Evolutionary conservation across 2,888 invertebrate species (phyloP), one percentile per base, ranked within the genome.

Genomic region (Caenorhabditis virilis): DNA sequence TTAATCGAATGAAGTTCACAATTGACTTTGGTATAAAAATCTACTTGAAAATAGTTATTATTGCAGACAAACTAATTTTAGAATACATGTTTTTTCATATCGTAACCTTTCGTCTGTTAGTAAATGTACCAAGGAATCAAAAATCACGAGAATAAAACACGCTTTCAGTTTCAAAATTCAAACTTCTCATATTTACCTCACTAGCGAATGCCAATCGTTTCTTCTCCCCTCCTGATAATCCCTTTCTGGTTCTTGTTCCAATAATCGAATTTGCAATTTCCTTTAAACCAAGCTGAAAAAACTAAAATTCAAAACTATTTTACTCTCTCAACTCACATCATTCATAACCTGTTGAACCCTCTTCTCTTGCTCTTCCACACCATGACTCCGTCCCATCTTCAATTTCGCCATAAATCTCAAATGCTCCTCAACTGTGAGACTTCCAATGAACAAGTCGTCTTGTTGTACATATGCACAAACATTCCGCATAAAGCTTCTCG

Each of bases 161-260:
- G 13, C 13, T 30, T 30, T 13, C 30, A 30, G 30, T 9, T 30
- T 30, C 13, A 9, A 9, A 13, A 13, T 13, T 30, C 7, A 13
- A 30, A 30, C 6, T 30, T 6, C 6, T 9, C 5, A 43, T 26
- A 13, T 7, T 30, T 16, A 91, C 91, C 87, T 95, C 95, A 0
- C 92, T 90, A 6, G 94, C 95, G 83, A 95, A 94, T 0, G 94
- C 90, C 22, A 95, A 86, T 55, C 95, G 87, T 82, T 95, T 95
- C 82, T 90, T 90, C 84, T 95, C 95, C 0, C 95, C 95, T 0
- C 95, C 95, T 0, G 94, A 95, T 1, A 95, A 86, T 0, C 92
- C 90, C 84, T 91, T 92, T 16, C 89, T 88, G 30, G 90, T 90
- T 13, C 70, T 86, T 0, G 88, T 88, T 1, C 93, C 94, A 57